phyloP scores from a whole-genome alignment of 2,113 vertebrate species.

The Pimephales promelas region DNA sequence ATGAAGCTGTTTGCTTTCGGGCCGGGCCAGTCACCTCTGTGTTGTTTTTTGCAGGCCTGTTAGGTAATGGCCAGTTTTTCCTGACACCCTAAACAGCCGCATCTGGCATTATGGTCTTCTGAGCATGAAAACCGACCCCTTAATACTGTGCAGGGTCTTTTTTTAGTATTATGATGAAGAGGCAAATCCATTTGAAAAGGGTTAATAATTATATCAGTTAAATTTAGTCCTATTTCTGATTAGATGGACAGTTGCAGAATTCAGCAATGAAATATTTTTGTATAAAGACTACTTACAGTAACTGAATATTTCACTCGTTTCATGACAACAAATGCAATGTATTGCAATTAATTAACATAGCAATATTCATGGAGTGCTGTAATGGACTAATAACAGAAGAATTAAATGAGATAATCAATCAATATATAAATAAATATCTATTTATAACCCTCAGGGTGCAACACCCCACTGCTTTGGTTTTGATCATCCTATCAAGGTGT shows the following conservation, averaged over 20 bases:
- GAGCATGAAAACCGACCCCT: not conserved
- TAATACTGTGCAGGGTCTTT: slow-evolving; percentile 17
- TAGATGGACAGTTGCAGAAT: not conserved
- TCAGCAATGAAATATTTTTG: not conserved
- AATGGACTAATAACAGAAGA: not conserved
- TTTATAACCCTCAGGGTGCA: not conserved
- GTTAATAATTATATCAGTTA: not conserved
- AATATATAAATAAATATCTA: no score
- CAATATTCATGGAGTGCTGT: not conserved
- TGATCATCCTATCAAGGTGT: not conserved
- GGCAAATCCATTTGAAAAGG: not conserved
- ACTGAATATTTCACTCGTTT: not conserved
- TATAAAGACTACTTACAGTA: not conserved
- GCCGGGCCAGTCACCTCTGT: slow-evolving; percentile 65
- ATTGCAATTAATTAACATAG: not conserved
- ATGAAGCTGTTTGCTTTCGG: slow-evolving; percentile 70
- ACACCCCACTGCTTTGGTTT: slow-evolving; percentile 8
- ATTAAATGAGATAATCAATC: not conserved
- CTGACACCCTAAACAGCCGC: slow-evolving; percentile 16
- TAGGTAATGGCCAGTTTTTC: slow-evolving; percentile 46
- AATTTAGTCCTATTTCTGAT: not conserved
- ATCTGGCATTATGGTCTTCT: not conserved
- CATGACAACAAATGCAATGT: not conserved
- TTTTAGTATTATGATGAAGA: slow-evolving; percentile 36
- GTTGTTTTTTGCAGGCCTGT: slow-evolving; percentile 53